Conservation (phyloP, 2,113 vertebrate genomes). For the Thunnus maccoyii region DNA sequence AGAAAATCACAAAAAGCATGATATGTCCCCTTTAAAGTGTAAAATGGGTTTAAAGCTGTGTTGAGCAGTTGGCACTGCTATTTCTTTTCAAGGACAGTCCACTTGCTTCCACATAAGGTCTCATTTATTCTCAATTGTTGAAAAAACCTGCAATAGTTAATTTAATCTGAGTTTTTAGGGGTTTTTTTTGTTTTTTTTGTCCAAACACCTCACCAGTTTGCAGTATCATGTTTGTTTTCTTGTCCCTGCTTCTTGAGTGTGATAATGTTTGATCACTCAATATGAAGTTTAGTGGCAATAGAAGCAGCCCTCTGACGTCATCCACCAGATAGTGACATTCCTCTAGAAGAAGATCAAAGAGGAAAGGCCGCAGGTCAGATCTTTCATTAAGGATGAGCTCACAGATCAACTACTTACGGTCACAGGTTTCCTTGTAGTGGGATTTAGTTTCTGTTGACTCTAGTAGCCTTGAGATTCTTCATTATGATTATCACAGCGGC, state of each 20-base stretch:
- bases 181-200: background rate
- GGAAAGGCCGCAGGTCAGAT: constrained; percentile 51
- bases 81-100: background rate
- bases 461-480: background rate
- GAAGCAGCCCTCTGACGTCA: background rate
- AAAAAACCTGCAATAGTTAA: background rate
- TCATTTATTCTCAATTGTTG: no score
- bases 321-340: constrained; percentile 25
- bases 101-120: background rate
- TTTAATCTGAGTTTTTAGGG: background rate
- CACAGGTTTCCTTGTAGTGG: constrained; percentile 17
- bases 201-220: background rate
- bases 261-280: background rate
- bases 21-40: no score
- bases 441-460: constrained; percentile 61
- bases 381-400: constrained; percentile 38
- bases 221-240: background rate
- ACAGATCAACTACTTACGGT: constrained; percentile 7
- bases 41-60: no score
- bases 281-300: background rate
- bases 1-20: no score
- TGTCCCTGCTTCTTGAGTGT: background rate
- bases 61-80: background rate
- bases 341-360: constrained; percentile 38
- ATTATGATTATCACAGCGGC: constrained; percentile 25